Evolutionary conservation across 2,888 invertebrate species (phyloP), one percentile per base, ranked within the genome.

Genomic region (Ashinkailepas kermadecensis): DNA sequence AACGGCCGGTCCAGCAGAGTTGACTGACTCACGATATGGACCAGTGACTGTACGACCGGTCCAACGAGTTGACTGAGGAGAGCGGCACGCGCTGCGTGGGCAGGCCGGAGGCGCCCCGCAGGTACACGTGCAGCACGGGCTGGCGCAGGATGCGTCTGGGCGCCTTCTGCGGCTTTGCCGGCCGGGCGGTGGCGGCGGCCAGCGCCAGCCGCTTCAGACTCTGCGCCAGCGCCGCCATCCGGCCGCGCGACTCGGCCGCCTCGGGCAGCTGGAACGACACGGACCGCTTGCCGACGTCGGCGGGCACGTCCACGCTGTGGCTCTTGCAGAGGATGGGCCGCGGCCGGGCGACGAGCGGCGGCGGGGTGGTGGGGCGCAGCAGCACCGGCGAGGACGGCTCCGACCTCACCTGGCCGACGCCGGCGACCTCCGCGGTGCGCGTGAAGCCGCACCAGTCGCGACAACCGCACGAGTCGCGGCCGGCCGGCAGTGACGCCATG

Each of bases 101-200:
- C 81, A 94, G 88, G 15, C 94, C 94, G 13, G 94, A 94, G 84
- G 94, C 90, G 79, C 94, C 94, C 84, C 92, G 92, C 3, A 93
- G 92, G 87, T 94, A 95, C 13, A 93, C 93, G 87, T 94, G 94
- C 0, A 92, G 91, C 18, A 94, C 92, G 1, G 94, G 94, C 81
- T 93, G 90, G 67, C 95, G 90, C 13, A 94, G 89, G 83, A 95
- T 94, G 85, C 92, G 90, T 86, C 93, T 93, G 1, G 93, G 93
- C 82, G 91, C 8, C 74, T 74, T 74, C 18, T 74, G 23, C 15
- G 74, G 74, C 56, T 74, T 74, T 54, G 65, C 23, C n/a, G 56
- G 9, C 10, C n/a, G 54, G 9, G 13, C 21, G 15, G 54, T 8
- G 56, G 74, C 54, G 18, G 74, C 74, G 9, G 74, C 74, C 74